Conservation (phyloP, 2,113 vertebrate genomes). For the Tretioscincus oriximinensis region DNA sequence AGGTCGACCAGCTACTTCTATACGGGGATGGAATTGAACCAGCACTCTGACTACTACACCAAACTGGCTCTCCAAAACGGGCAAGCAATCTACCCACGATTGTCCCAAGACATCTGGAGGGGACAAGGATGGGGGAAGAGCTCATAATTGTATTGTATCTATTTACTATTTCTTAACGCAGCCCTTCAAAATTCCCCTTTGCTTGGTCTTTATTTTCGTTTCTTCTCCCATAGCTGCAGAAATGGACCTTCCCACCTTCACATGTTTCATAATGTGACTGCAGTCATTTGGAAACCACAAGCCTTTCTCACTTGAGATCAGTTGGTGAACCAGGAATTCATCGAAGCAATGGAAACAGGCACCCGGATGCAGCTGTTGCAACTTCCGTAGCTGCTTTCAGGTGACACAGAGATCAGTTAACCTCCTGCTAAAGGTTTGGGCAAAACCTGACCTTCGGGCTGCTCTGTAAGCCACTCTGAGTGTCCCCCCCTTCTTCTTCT, state of each 20-base stretch:
- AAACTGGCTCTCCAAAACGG: no score
- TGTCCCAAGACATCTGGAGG: neutral
- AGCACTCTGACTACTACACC: no score
- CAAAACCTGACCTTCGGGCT: no score
- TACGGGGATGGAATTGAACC: no score
- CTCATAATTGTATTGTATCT: neutral
- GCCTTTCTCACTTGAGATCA: constrained; percentile 44
- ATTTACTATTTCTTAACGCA: neutral
- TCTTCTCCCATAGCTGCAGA: neutral
- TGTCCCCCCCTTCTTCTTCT: no score
- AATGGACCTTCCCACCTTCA: neutral
- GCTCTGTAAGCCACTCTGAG: no score
- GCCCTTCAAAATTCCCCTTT: neutral
- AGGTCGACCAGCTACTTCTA: no score
- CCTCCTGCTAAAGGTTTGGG: no score
- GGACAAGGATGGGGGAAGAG: neutral
- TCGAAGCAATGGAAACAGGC: constrained; percentile 46
- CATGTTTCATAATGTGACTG: constrained; percentile 29
- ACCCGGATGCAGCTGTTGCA: constrained; percentile 7
- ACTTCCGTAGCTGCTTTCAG: neutral
- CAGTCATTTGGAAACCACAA: constrained; percentile 43
- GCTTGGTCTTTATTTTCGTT: neutral
- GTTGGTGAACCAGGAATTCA: constrained; percentile 34
- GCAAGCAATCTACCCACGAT: no score
- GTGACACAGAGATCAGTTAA: no score